Base-by-base conservation (phyloP, 2,888 invertebrate genomes). In the Epinotia nisella region DNA sequence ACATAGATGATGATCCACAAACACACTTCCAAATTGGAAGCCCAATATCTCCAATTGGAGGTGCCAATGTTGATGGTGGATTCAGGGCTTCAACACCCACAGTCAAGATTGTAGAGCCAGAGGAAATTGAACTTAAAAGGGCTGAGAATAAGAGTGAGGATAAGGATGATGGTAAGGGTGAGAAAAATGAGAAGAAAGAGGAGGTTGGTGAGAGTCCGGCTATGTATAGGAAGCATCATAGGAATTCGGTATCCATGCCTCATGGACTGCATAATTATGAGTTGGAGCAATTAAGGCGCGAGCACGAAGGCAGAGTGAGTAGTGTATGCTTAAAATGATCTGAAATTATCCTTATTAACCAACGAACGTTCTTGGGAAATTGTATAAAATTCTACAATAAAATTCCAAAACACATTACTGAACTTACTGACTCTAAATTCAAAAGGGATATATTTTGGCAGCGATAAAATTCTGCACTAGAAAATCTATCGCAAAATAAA, bases 181-280 rank as follows among this genome's bases (percentile, higher is more conserved):
- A 76, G 3, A 70, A 71, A 11, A 62, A 69, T 10, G 77, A 76
- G 60, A 76, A 75, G 5, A 49, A 49, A 7, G 49, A 49, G 49
- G 45, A 15, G 35, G 9, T 7, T 1, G 15, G 0, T 15, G 84
- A 83, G 0, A 84, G 81, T 76, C 83, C 84, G 7, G 76, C 87
- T 2, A 77, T 81, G 9, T 82, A 83, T 41, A 86, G 87, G 35
- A 81, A 80, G 49, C 70, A 94, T 53, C 92, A 95, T 60, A 94
- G 95, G 75, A 94, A 95, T 72, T 96, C 96, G 2, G 94, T 95
- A 62, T 96, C 96, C 0, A 90, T 96, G 82, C 96, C 96, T 1
- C 90, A 93, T 76, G 90, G 89, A 75, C 89, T 96, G 61, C 94
- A 95, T 80, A 94, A 94, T 45, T 89, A 95, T 83, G 94, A 95